Evolutionary conservation across 1,140 invertebrate genomes (phyloP).

Genomic region (Drusus annulatus): DNA sequence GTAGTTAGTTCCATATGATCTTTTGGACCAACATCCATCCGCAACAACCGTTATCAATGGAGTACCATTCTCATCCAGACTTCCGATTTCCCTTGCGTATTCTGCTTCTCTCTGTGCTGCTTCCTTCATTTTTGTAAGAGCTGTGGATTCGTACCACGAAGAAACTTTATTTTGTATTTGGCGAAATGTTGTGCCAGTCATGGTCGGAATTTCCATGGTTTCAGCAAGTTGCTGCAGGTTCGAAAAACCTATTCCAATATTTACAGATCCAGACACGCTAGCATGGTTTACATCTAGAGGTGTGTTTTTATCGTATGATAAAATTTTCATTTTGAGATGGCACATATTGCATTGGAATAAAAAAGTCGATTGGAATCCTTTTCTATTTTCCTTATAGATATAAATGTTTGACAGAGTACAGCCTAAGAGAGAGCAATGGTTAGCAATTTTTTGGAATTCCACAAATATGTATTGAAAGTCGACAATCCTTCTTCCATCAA

Average conservation of each 20-base stretch:
- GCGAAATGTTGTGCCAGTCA: not conserved
- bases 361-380: not conserved
- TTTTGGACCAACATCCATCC: conserved; percentile 25
- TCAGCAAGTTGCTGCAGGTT: not conserved
- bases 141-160: not conserved
- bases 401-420: not conserved
- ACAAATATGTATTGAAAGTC: too few relatives aligned
- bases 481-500: too few relatives aligned
- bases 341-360: not conserved
- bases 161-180: not conserved
- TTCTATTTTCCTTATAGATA: not conserved
- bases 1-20: too few relatives aligned
- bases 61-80: not conserved
- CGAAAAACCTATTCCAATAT: not conserved
- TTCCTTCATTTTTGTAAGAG: not conserved
- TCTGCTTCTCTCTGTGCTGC: not conserved
- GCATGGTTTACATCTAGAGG: not conserved
- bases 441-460: too few relatives aligned
- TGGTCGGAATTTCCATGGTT: not conserved
- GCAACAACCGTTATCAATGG: conserved; percentile 22
- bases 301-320: not conserved
- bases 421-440: too few relatives aligned
- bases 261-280: not conserved
- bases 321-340: not conserved
- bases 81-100: not conserved